Evolutionary conservation across 2,888 invertebrate genomes (phyloP).

Genomic region (Cerastoderma edule): DNA sequence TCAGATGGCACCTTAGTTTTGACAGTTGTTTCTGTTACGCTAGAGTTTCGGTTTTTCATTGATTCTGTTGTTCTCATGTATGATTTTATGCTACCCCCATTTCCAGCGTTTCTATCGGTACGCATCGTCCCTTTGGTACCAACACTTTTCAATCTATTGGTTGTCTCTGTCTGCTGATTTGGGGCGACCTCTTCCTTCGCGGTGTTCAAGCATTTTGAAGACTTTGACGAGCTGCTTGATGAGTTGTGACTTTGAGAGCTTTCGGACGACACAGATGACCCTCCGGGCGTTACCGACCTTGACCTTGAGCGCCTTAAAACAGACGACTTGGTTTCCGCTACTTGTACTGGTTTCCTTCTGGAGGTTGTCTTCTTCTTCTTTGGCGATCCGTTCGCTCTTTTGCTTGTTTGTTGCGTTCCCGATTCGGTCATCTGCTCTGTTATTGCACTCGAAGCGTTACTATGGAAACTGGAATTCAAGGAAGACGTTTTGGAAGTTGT

Average conservation of each 20-base stretch:
- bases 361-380: too few relatives aligned
- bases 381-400: too few relatives aligned
- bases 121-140: not conserved
- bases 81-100: not conserved
- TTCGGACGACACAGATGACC: slow-evolving; percentile 26
- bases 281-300: slow-evolving; percentile 26
- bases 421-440: too few relatives aligned
- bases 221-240: not conserved
- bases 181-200: not conserved
- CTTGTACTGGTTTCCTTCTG: too few relatives aligned
- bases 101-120: not conserved
- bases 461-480: not conserved
- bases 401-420: too few relatives aligned
- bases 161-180: not conserved
- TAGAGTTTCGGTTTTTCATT: slow-evolving; percentile 3
- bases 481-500: slow-evolving; percentile 1
- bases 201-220: not conserved
- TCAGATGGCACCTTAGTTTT: not conserved
- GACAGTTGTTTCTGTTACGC: not conserved
- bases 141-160: not conserved
- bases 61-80: slow-evolving; percentile 21
- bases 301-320: slow-evolving; percentile 23
- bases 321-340: not conserved
- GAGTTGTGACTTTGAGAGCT: slow-evolving; percentile 17
- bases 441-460: not conserved